Base-by-base conservation (phyloP, 2,113 vertebrate species). In the Leptobrachium ailaonicum region DNA sequence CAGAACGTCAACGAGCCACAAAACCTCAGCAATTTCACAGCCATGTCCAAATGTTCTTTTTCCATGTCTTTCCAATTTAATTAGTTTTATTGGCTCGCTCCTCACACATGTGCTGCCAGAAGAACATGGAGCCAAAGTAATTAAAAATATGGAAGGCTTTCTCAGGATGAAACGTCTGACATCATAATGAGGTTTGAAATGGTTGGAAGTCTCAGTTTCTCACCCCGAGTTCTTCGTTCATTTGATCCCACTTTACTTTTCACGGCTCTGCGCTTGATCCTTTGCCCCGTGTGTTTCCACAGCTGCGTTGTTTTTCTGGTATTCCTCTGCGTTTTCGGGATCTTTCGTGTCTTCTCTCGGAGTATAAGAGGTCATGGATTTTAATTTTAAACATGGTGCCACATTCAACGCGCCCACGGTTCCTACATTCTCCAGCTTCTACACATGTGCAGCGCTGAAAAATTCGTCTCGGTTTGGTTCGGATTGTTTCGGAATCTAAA, bases 61-160 rank as follows among this genome's bases (percentile, higher is more conserved):
- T 41, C 77, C 47, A 44, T 56, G 77, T 80, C 77, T 67, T 80
- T 80, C 71, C 77, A 80, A 80, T 73, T 73, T 80, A 80, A 80
- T 80, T 80, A 80, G 62, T 80, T 80, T 73, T 80, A 67, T 73
- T 80, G 77, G 77, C 77, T 40, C 45, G 14, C 70, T 1, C n/a
- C 32, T 45, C n/a, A 44, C 62, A 60, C 50, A 45, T 44, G 71
- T 14, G 60, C 47, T 73, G 77, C 77, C 77, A 80, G 77, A 73
- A 56, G 71, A 1, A 64, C 14, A 10, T 12, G 63, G 42, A 73
- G 77, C 77, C 77, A 80, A 80, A 1, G 69, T 60, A 80, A 80
- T 80, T 73, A 80, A 67, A 80, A 67, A 6, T 44, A 44, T 42
- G 47, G 71, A 41, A 47, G n/a, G 45, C 2, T n/a, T 54, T 72